These are phyloP conservation scores for Tortrix viridana DNA, from an alignment of 2,888 invertebrate species.

Conservation along the genomic window DNA sequence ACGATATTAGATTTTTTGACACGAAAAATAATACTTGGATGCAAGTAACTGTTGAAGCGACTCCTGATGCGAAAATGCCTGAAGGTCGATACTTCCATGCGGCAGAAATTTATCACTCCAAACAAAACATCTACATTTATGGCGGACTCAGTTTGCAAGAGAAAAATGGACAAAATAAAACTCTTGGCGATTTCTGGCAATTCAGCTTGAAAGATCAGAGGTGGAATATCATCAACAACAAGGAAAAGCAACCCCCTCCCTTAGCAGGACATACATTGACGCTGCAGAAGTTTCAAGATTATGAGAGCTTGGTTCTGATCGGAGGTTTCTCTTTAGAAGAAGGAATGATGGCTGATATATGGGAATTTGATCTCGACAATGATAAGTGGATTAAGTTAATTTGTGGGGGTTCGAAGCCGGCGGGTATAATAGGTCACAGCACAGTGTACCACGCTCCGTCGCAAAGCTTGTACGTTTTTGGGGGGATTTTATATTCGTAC, in stretches of 20 bases:
- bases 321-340: constrained; percentile 92
- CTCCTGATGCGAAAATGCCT: constrained; percentile 94
- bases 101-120: constrained; percentile 92
- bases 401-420: constrained; percentile 89
- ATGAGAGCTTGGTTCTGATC: constrained; percentile 91
- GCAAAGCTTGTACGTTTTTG: constrained; percentile 94
- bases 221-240: constrained; percentile 88
- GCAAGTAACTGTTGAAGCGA: constrained; percentile 94
- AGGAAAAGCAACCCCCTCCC: constrained; percentile 85
- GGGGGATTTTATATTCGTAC: constrained; percentile 91
- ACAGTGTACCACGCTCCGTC: constrained; percentile 93
- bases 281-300: constrained; percentile 88
- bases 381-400: constrained; percentile 89
- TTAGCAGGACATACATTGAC: constrained; percentile 96
- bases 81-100: constrained; percentile 96
- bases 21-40: constrained; percentile 95
- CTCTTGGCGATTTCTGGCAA: constrained; percentile 95
- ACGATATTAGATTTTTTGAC: constrained; percentile 95
- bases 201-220: constrained; percentile 94
- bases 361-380: constrained; percentile 91
- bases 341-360: constrained; percentile 90
- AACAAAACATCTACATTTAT: constrained; percentile 93
- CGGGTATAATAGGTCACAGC: constrained; percentile 94
- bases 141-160: constrained; percentile 91
- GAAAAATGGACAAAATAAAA: constrained; percentile 83